Base-by-base conservation (phyloP, 2,113 vertebrate species). In the Rhodinocichla rosea region DNA sequence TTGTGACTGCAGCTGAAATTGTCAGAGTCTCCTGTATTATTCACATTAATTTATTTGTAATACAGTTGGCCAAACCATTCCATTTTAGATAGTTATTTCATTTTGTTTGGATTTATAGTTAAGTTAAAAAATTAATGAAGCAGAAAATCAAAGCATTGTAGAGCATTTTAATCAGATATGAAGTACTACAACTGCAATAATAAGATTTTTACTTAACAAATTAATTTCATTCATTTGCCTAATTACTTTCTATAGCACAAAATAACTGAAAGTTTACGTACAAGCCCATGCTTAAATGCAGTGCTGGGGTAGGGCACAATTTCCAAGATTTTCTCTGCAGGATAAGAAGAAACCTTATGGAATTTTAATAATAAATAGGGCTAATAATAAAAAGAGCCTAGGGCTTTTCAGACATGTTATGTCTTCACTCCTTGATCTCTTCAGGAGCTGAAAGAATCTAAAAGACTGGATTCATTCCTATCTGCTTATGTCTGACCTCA, bases 61-160 rank as follows among this genome's bases (percentile, higher is more conserved):
- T 53, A 47, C 15, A 83, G 20, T 63, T 67, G 68, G 56, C n/a
- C 83, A 93, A 96, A 81, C 8, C 22, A 60, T 60, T 86, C 64
- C 1, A 88, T 86, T 94, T 91, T 56, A 74, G 27, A 70, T 47
- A 68, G 20, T 74, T 93, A 90, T 45, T 93, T 85, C 7, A 63
- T 95, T 94, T 90, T 81, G 32, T 87, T 93, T 75, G 76, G 80
- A 81, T 86, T 78, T 95, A 90, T 39, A 86, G 59, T 83, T 35
- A 91, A 91, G 40, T 57, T 80, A 56, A 95, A 94, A 93, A 90
- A 90, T n/a, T 67, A 95, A 94, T 83, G 60, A 89, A 83, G 64
- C 59, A 90, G 64, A 94, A 96, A 96, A 95, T 63, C 17, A 22
- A 95, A 91, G 56, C 4, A 4, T 76, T 87, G 55, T 77, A 83